Evolutionary conservation across 2,113 vertebrate species (phyloP).

Genomic region (Syngnathus typhle): DNA sequence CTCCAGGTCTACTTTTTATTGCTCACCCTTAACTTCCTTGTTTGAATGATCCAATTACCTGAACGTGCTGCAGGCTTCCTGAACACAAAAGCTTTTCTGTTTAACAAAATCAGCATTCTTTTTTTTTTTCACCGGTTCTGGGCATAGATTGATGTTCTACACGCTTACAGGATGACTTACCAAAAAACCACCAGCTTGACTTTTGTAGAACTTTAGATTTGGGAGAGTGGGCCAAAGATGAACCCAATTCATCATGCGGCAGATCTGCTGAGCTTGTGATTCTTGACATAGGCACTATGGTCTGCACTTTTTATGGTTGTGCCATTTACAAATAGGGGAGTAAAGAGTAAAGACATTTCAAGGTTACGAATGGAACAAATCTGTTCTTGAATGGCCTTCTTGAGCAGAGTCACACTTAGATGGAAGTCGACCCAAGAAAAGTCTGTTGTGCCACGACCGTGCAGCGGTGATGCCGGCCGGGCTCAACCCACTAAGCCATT

Average conservation of each 20-base stretch:
- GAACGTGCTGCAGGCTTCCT: slow-evolving; percentile 6
- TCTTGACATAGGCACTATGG: not conserved
- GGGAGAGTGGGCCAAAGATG: not conserved
- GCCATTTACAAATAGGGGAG: not conserved
- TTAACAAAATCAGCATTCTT: slow-evolving; percentile 3
- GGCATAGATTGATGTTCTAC: not conserved
- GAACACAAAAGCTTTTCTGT: not conserved
- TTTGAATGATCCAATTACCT: slow-evolving; percentile 8
- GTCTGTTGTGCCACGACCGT: slow-evolving; percentile 32
- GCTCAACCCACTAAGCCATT: slow-evolving; percentile 65
- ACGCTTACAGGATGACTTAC: not conserved
- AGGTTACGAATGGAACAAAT: not conserved
- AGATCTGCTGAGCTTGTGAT: not conserved
- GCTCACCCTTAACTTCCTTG: slow-evolving; percentile 6
- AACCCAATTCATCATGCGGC: not conserved
- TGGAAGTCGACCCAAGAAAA: slow-evolving; percentile 17
- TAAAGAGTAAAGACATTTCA: not conserved
- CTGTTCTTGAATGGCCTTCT: not conserved
- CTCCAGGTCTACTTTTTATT: slow-evolving; percentile 3
- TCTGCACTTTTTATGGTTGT: not conserved
- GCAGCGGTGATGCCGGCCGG: slow-evolving; percentile 42
- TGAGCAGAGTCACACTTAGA: not conserved
- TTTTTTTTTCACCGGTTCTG: not conserved
- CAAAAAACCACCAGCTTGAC: slow-evolving; percentile 3
- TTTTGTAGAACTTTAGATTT: not conserved